phyloP scores from a whole-genome alignment of 2,888 invertebrate genomes.

The Ectemnius continuus region DNA sequence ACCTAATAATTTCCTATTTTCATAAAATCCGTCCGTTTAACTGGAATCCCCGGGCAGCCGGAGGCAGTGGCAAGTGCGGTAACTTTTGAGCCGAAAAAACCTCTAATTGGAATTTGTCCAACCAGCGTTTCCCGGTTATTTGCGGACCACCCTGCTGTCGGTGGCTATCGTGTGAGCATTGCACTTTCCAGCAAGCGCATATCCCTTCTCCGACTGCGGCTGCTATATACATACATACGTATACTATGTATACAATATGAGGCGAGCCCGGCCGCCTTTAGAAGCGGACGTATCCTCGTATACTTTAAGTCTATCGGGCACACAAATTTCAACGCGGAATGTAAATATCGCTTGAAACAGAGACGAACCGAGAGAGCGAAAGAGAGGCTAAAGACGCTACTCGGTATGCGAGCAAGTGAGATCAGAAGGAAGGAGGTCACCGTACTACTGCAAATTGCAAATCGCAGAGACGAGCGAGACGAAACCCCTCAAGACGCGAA shows the following conservation, averaged over 20 bases:
- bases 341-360: slow-evolving; percentile 29
- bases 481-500: too few species aligned
- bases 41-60: too few species aligned
- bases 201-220: too few species aligned
- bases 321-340: slow-evolving; percentile 39
- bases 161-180: too few species aligned
- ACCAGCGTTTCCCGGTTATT: background rate
- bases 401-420: background rate
- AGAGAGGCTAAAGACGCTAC: slow-evolving; percentile 8
- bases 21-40: too few species aligned
- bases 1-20: too few species aligned
- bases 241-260: background rate
- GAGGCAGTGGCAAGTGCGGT: background rate
- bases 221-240: too few species aligned
- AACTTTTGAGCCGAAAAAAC: background rate
- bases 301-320: slow-evolving; percentile 22
- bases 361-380: background rate
- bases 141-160: too few species aligned
- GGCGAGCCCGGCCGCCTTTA: slow-evolving; percentile 4
- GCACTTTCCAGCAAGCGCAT: too few species aligned
- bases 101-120: slow-evolving; percentile 9
- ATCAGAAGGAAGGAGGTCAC: slow-evolving; percentile 13
- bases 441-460: background rate
- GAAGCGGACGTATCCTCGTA: slow-evolving; percentile 23
- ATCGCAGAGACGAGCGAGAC: too few species aligned